Conservation (phyloP, 2,113 vertebrate species). For the Dasyurus viverrinus region DNA sequence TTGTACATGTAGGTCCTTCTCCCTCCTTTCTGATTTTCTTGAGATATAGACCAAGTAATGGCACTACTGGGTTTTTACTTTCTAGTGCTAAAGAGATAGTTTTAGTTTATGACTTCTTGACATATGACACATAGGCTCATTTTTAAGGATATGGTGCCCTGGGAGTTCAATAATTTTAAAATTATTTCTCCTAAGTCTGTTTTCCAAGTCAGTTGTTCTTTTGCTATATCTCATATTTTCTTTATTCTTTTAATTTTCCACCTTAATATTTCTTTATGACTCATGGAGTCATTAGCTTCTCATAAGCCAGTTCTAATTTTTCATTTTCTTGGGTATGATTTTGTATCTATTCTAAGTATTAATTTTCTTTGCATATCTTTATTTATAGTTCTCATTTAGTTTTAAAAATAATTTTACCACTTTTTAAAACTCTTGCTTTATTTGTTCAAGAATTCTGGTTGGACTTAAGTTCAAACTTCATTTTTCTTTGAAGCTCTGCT, state of each 20-base stretch:
- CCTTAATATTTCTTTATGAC: neutral
- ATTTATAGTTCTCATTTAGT: neutral
- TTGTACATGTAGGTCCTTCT: no score
- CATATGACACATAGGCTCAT: neutral
- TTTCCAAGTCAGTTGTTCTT: neutral
- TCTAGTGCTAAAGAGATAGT: neutral
- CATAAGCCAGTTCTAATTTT: neutral
- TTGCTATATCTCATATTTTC: neutral
- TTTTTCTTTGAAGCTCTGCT: neutral
- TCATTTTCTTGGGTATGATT: neutral
- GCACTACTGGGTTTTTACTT: neutral
- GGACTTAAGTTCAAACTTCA: neutral
- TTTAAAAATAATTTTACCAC: neutral
- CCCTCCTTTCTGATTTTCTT: no score
- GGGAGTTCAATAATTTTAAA: neutral
- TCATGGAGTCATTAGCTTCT: neutral
- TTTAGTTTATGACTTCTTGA: neutral
- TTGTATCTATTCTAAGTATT: neutral
- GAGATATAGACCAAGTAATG: no score
- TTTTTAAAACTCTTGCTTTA: neutral
- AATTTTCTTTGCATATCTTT: neutral
- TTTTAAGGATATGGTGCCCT: neutral
- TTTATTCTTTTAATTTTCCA: neutral
- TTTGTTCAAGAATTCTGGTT: neutral
- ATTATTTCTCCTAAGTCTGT: neutral